Percentiles rank a stretch among this genome's conserved stretches.
Conservation (phyloP, 2,888 invertebrate species). For the Pandemis corylana region DNA sequence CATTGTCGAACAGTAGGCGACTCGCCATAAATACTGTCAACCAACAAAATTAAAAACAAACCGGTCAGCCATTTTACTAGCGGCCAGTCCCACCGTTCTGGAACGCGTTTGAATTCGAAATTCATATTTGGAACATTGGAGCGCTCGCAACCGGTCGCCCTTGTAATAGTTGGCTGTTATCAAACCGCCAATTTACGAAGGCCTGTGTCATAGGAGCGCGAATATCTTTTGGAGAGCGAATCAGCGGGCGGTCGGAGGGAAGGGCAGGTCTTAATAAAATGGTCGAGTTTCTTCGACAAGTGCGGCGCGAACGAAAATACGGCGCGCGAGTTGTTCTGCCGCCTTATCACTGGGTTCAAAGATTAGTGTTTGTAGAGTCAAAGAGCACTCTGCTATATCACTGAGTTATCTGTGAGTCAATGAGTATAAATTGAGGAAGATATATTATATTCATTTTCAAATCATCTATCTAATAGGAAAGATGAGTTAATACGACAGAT, state of each 20-base stretch:
- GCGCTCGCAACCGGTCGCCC: constrained; percentile 82
- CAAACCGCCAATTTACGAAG: constrained; percentile 65
- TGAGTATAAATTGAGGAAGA: not conserved
- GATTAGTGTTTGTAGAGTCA: constrained; percentile 51
- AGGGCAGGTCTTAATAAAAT: constrained; percentile 65
- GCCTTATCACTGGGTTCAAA: constrained; percentile 80
- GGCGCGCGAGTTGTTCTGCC: constrained; percentile 83
- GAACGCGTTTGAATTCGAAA: constrained; percentile 80
- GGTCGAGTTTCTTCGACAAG: constrained; percentile 78
- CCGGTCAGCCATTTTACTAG: constrained; percentile 22
- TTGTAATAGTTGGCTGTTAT: constrained; percentile 85
- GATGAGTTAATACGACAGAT: too few relatives aligned
- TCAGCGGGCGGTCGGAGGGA: constrained; percentile 58
- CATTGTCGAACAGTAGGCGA: not conserved
- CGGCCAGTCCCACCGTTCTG: constrained; percentile 64
- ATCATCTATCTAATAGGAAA: too few relatives aligned
- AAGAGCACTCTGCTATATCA: constrained; percentile 26
- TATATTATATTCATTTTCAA: too few relatives aligned
- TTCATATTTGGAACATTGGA: constrained; percentile 82
- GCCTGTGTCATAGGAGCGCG: constrained; percentile 60
- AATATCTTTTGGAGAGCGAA: constrained; percentile 49
- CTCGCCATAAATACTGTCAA: not conserved
- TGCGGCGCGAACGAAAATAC: constrained; percentile 84
- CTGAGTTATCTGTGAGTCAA: constrained; percentile 7
- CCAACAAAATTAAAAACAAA: constrained; percentile 15